These are phyloP conservation scores for Acleris literana DNA, from an alignment of 2,888 invertebrate genomes.

Conservation along the genomic window DNA sequence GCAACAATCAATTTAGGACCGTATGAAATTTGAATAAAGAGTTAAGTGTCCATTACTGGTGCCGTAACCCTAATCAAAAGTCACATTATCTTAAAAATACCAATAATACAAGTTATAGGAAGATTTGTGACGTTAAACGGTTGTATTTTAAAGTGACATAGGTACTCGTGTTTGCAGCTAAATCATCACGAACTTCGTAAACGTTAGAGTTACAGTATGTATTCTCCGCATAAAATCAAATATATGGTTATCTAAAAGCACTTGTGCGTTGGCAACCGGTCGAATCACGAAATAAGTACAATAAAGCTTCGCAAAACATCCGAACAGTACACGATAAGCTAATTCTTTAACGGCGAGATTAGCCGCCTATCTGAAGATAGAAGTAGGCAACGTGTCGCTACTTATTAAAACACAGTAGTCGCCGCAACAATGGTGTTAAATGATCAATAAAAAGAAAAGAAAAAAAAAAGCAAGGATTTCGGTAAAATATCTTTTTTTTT, in stretches of 20 bases:
- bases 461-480: background rate
- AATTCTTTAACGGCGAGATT: conserved; percentile 27
- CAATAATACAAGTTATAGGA: no score
- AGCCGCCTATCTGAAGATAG: conserved; percentile 13
- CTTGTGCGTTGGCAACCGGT: conserved; percentile 14
- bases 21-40: no score
- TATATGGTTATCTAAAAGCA: conserved; percentile 23
- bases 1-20: no score
- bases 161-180: no score
- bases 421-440: background rate
- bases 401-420: conserved; percentile 1
- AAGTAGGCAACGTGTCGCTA: conserved; percentile 9
- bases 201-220: background rate
- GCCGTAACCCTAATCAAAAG: no score
- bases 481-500: no score
- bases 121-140: no score
- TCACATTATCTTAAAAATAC: no score
- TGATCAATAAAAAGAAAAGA: background rate
- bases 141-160: no score
- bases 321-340: conserved; percentile 25
- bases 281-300: conserved; percentile 7
- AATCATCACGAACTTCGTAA: background rate
- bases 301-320: conserved; percentile 13
- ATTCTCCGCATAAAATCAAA: conserved; percentile 19
- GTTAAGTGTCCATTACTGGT: no score